These are phyloP conservation scores for Trichosurus vulpecula DNA, from an alignment of 2,797 vertebrate genomes.

Conservation along the genomic window DNA sequence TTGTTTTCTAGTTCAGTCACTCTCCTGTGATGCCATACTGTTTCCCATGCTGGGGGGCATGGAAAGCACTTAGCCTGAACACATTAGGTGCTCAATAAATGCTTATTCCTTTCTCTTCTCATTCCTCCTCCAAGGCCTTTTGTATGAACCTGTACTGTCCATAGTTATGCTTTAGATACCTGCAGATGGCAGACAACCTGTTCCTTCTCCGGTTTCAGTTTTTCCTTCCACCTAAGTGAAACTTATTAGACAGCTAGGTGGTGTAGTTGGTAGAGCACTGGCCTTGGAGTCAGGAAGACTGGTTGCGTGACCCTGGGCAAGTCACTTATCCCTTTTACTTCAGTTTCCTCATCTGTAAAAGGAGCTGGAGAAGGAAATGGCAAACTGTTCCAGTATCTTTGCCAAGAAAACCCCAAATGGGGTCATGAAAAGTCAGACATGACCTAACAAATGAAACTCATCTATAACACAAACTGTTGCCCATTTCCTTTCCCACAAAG, in stretches of 20 bases:
- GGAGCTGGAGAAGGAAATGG: too few species aligned
- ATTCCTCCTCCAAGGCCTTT: not conserved
- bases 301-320: not conserved
- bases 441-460: not conserved
- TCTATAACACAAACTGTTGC: not conserved
- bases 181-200: not conserved
- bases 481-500: constrained; percentile 1
- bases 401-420: too few species aligned
- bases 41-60: not conserved
- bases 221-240: not conserved
- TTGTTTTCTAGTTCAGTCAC: not conserved
- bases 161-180: not conserved
- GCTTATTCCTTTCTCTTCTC: not conserved
- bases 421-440: not conserved
- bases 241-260: not conserved
- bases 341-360: too few species aligned
- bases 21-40: not conserved
- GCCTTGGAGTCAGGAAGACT: not conserved
- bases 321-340: not conserved
- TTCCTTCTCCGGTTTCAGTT: not conserved
- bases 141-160: not conserved
- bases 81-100: not conserved
- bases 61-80: not conserved
- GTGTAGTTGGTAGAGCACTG: not conserved
- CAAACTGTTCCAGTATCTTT: too few species aligned